Percentiles rank a stretch among this genome's conserved stretches.
These are phyloP conservation scores for Platerodrilus igneus DNA, from an alignment of 2,888 invertebrate genomes.

Conservation along the genomic window DNA sequence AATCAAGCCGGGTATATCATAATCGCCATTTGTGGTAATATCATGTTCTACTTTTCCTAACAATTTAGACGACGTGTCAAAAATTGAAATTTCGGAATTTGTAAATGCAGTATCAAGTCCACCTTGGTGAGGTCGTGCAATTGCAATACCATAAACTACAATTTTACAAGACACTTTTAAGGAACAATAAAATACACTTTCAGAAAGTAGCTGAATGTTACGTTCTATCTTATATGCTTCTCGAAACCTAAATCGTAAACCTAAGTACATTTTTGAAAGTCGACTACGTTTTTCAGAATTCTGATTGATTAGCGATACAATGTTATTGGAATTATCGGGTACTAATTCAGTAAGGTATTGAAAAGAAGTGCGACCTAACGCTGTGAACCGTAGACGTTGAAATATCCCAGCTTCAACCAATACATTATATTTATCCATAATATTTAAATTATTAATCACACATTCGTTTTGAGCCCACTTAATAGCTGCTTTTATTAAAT, in stretches of 20 bases:
- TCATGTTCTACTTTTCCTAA: not conserved
- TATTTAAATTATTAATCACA: conserved; percentile 45
- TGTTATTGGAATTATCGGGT: conserved; percentile 6
- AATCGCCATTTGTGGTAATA: conserved; percentile 3
- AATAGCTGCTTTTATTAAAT: conserved; percentile 53
- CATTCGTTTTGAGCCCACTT: conserved; percentile 56
- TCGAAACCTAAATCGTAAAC: conserved; percentile 20
- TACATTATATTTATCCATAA: conserved; percentile 48
- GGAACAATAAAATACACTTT: conserved; percentile 8
- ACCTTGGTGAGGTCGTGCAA: conserved; percentile 16
- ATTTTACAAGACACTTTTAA: conserved; percentile 8
- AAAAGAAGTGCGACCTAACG: conserved; percentile 6
- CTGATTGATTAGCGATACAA: conserved; percentile 10
- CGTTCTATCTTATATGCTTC: conserved; percentile 23
- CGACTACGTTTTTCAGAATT: conserved; percentile 3
- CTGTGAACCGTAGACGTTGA: conserved; percentile 48
- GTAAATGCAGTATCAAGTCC: conserved; percentile 10
- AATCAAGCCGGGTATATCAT: conserved; percentile 15
- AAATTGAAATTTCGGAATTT: conserved; percentile 11
- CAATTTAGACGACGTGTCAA: conserved; percentile 2
- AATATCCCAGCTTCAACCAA: conserved; percentile 49
- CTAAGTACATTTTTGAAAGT: conserved; percentile 8
- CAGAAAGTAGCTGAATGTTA: conserved; percentile 5
- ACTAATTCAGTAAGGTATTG: conserved; percentile 10
- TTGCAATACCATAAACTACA: conserved; percentile 15